A percentile compares a stretch with the other conserved stretches of the same genome.
These are phyloP conservation scores for Prorops nasuta DNA, from an alignment of 1,140 invertebrate genomes.

Conservation along the genomic window DNA sequence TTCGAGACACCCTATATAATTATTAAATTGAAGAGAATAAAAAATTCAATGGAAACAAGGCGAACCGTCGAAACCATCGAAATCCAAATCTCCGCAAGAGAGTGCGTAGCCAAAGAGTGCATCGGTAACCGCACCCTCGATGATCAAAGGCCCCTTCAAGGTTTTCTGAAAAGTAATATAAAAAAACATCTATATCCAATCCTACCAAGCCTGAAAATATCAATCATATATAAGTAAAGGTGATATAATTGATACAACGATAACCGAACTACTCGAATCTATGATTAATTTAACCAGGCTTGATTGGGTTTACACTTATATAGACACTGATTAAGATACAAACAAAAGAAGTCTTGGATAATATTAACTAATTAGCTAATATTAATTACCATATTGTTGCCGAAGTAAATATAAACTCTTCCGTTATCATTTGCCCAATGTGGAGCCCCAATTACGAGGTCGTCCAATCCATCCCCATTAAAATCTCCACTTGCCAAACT, in stretches of 20 bases:
- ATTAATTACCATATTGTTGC: constrained; percentile 34
- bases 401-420: constrained; percentile 60
- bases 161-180: constrained; percentile 18
- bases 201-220: background rate
- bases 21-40: background rate
- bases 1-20: too few species aligned
- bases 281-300: too few species aligned
- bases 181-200: constrained; percentile 19
- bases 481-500: constrained; percentile 68
- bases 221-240: background rate
- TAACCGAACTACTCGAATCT: too few species aligned
- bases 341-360: too few species aligned
- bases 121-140: constrained; percentile 48
- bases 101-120: constrained; percentile 65
- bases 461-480: constrained; percentile 68
- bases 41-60: background rate
- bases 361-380: too few species aligned
- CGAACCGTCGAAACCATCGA: constrained; percentile 60
- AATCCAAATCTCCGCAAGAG: constrained; percentile 64
- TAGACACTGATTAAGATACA: too few species aligned
- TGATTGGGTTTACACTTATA: too few species aligned
- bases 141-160: constrained; percentile 49
- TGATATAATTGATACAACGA: too few species aligned
- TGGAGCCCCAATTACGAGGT: constrained; percentile 79
- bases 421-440: constrained; percentile 60